Evolutionary conservation across 2,797 vertebrate genomes (phyloP).

Genomic region (Lepidocolaptes lacrymiger): DNA sequence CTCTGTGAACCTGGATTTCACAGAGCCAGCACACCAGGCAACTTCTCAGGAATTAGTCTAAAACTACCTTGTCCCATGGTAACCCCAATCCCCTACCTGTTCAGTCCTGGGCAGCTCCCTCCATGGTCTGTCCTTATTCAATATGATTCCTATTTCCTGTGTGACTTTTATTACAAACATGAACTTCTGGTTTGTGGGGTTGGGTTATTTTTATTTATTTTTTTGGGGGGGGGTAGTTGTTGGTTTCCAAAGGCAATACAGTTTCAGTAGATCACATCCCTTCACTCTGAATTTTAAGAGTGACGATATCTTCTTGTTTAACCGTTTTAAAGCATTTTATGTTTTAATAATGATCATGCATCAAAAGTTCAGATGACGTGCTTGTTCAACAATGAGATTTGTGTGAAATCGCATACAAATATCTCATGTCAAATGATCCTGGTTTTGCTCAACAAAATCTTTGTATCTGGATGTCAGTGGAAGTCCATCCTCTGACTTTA

Average conservation of each 20-base stretch:
- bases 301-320: background rate
- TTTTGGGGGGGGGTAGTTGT: rapidly evolving
- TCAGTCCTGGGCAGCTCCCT: background rate
- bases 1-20: background rate
- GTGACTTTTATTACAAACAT: background rate
- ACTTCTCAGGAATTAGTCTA: background rate
- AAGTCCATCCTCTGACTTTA: background rate
- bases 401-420: background rate
- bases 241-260: background rate
- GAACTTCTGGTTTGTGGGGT: background rate
- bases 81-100: background rate
- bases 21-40: background rate
- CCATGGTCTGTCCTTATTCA: rapidly evolving
- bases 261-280: background rate
- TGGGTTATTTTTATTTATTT: background rate
- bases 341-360: background rate
- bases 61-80: background rate
- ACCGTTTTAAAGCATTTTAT: background rate
- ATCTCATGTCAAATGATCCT: background rate
- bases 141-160: background rate
- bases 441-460: background rate
- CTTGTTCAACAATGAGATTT: background rate
- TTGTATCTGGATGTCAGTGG: background rate
- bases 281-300: background rate
- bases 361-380: background rate